Percentiles rank a stretch among this genome's conserved stretches.
Evolutionary conservation across 2,113 vertebrate species (phyloP).

Genomic region (Lota lota): DNA sequence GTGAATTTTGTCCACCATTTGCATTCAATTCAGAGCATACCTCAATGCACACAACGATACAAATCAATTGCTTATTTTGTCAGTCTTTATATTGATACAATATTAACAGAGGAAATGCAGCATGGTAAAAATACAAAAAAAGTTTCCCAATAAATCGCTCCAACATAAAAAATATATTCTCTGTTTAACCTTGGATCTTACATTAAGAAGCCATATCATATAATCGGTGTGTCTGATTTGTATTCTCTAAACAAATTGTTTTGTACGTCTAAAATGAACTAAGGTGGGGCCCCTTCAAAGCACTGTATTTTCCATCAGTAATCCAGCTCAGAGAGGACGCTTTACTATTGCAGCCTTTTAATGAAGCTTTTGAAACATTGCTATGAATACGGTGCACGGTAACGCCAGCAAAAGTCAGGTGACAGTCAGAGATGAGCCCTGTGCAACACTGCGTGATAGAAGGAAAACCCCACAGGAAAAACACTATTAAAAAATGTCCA

Average conservation of each 20-base stretch:
- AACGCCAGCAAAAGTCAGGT: slow-evolving; percentile 2
- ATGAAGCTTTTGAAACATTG: slow-evolving; percentile 8
- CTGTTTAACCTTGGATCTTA: slow-evolving; percentile 50
- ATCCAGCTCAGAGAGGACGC: slow-evolving; percentile 8
- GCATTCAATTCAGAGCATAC: slow-evolving; percentile 57
- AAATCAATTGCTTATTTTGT: slow-evolving; percentile 50
- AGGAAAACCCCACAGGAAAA: slow-evolving; percentile 23
- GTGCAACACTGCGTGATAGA: slow-evolving; percentile 22
- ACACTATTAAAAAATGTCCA: slow-evolving; percentile 32
- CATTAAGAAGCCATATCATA: slow-evolving; percentile 46
- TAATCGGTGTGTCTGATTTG: slow-evolving; percentile 36
- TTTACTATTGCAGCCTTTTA: background rate
- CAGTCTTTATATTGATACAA: slow-evolving; percentile 48
- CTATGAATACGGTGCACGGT: background rate
- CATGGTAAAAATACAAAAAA: slow-evolving; percentile 53
- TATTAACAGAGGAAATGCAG: slow-evolving; percentile 65
- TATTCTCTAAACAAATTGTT: slow-evolving; percentile 1
- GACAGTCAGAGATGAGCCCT: slow-evolving; percentile 15
- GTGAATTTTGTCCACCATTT: slow-evolving; percentile 47
- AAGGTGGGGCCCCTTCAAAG: slow-evolving; percentile 50
- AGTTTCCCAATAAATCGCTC: slow-evolving; percentile 46
- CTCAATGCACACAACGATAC: slow-evolving; percentile 61
- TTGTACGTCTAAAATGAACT: background rate
- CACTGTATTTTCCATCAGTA: slow-evolving; percentile 13
- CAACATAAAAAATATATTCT: slow-evolving; percentile 68